These are phyloP conservation scores for Elmis aenea DNA, from an alignment of 2,888 invertebrate species.

Conservation along the genomic window DNA sequence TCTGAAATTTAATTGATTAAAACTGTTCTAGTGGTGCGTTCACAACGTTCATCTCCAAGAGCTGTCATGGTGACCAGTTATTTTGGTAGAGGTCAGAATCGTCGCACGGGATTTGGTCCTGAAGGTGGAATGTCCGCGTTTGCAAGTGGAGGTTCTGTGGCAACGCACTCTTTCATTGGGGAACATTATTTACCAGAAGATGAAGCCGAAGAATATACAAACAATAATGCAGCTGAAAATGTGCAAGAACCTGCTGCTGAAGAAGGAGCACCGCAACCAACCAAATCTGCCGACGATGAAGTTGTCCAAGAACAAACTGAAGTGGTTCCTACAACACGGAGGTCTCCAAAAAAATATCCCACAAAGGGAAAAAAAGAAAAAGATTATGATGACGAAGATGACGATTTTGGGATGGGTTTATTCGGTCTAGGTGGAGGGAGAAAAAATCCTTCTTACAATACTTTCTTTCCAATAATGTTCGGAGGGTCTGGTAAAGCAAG, in stretches of 20 bases:
- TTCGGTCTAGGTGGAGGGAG: slow-evolving; percentile 33
- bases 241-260: slow-evolving; percentile 11
- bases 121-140: slow-evolving; percentile 43
- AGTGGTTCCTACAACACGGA: slow-evolving; percentile 20
- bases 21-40: slow-evolving; percentile 17
- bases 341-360: slow-evolving; percentile 21
- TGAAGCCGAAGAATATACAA: too few relatives aligned
- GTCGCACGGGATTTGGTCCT: slow-evolving; percentile 28
- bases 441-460: slow-evolving; percentile 47
- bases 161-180: slow-evolving; percentile 41
- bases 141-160: slow-evolving; percentile 41
- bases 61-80: slow-evolving; percentile 42
- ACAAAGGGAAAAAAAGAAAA: slow-evolving; percentile 38
- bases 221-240: slow-evolving; percentile 13
- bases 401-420: slow-evolving; percentile 34
- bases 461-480: slow-evolving; percentile 66
- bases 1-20: too few relatives aligned
- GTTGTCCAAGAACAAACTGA: slow-evolving; percentile 18
- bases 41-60: slow-evolving; percentile 30
- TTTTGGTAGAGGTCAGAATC: slow-evolving; percentile 29
- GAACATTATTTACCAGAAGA: slow-evolving; percentile 15
- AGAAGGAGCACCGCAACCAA: slow-evolving; percentile 8
- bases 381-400: slow-evolving; percentile 51
- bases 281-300: slow-evolving; percentile 11
- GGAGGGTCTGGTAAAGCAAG: slow-evolving; percentile 41